phyloP scores from a whole-genome alignment of 2,888 invertebrate species.

The Polymixis lichenea region DNA sequence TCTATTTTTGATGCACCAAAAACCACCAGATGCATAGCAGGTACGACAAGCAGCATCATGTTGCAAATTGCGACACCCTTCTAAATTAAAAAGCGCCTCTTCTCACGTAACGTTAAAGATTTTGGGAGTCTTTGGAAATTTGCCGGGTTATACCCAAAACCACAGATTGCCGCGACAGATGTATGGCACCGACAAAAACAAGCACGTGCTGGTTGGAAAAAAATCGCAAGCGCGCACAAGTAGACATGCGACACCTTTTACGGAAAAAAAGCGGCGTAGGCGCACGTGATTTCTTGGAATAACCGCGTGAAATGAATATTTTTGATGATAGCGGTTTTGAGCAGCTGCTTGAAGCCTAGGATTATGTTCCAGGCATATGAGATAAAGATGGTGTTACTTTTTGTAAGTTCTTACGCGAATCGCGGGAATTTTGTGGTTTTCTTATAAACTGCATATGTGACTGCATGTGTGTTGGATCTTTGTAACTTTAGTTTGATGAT shows the following conservation, averaged over 20 bases:
- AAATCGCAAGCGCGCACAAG: slow-evolving; percentile 89
- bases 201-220: slow-evolving; percentile 85
- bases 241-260: slow-evolving; percentile 82
- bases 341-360: slow-evolving; percentile 70
- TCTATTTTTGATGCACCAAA: slow-evolving; percentile 86
- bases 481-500: not conserved
- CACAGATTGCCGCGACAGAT: slow-evolving; percentile 89
- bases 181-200: slow-evolving; percentile 84
- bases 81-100: slow-evolving; percentile 65
- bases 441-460: not conserved
- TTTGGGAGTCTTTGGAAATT: slow-evolving; percentile 63
- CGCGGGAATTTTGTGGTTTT: slow-evolving; percentile 8
- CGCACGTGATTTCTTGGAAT: slow-evolving; percentile 82
- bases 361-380: slow-evolving; percentile 37
- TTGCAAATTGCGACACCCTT: slow-evolving; percentile 83
- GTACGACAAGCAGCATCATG: slow-evolving; percentile 86
- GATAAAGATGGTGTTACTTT: slow-evolving; percentile 16
- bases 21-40: slow-evolving; percentile 88
- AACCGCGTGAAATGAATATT: slow-evolving; percentile 80
- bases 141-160: slow-evolving; percentile 77
- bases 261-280: slow-evolving; percentile 72
- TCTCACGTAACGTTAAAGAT: not conserved
- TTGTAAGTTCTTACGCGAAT: slow-evolving; percentile 1
- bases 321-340: slow-evolving; percentile 70
- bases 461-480: not conserved